Evolutionary conservation across 2,888 invertebrate genomes (phyloP).

Genomic region (Cataglyphis livida): DNA sequence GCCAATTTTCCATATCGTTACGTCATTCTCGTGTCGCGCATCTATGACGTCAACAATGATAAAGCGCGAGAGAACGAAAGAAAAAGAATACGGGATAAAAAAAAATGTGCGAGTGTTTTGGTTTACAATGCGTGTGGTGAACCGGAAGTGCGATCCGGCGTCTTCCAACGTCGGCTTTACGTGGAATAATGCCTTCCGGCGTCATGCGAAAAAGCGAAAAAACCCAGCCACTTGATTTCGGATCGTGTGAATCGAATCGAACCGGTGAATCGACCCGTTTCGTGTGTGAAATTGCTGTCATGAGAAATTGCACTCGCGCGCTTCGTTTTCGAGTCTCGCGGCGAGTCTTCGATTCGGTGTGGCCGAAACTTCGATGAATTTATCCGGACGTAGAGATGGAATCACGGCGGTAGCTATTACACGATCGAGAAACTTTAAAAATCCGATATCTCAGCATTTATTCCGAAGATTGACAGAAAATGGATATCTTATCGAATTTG

Average conservation of each 20-base stretch:
- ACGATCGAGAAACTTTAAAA: not conserved
- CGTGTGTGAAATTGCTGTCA: slow-evolving; percentile 36
- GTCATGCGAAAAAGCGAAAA: not conserved
- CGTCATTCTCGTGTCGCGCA: slow-evolving; percentile 18
- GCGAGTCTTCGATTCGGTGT: slow-evolving; percentile 9
- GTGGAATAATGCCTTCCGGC: slow-evolving; percentile 44
- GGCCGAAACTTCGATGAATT: slow-evolving; percentile 22
- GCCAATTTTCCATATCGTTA: slow-evolving; percentile 64
- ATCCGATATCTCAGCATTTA: not conserved
- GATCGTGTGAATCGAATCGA: slow-evolving; percentile 48
- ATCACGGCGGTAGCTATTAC: not conserved
- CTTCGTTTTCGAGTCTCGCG: slow-evolving; percentile 8
- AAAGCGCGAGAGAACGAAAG: slow-evolving; percentile 11
- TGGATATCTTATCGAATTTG: not conserved
- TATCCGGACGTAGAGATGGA: not conserved
- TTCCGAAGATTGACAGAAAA: not conserved
- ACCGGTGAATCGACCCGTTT: slow-evolving; percentile 20
- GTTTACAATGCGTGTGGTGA: slow-evolving; percentile 29
- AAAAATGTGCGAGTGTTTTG: slow-evolving; percentile 29
- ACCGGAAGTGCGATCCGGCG: slow-evolving; percentile 36
- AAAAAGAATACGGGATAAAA: not conserved
- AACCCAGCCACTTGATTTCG: slow-evolving; percentile 40
- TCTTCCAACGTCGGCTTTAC: slow-evolving; percentile 10
- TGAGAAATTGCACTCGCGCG: slow-evolving; percentile 46
- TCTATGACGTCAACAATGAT: slow-evolving; percentile 1